These are phyloP conservation scores for Monopis laevigella DNA, from an alignment of 2,888 invertebrate species.

Conservation along the genomic window DNA sequence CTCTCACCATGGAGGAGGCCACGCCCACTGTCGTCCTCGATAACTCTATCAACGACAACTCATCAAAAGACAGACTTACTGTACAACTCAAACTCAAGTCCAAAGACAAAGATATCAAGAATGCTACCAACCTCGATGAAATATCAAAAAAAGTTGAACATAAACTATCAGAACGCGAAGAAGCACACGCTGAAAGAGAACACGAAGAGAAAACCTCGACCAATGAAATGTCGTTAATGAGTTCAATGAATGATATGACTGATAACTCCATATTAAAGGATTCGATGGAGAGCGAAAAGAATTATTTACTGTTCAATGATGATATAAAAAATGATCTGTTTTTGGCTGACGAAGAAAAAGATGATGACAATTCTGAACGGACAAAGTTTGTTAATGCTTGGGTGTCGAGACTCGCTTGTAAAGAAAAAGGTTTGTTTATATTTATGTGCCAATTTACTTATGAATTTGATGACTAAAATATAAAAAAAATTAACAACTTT, in stretches of 20 bases:
- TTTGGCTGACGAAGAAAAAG: slow-evolving; percentile 60
- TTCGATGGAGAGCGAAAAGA: slow-evolving; percentile 59
- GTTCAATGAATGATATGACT: slow-evolving; percentile 58
- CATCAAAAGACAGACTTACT: slow-evolving; percentile 29
- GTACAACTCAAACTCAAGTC: slow-evolving; percentile 41
- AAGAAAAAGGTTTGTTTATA: slow-evolving; percentile 57
- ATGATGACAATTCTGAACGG: slow-evolving; percentile 59
- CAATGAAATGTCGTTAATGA: slow-evolving; percentile 55
- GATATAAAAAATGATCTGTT: slow-evolving; percentile 60
- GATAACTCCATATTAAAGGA: slow-evolving; percentile 58
- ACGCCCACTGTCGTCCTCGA: slow-evolving; percentile 38
- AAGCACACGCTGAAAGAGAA: slow-evolving; percentile 33
- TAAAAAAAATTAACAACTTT: too few relatives aligned
- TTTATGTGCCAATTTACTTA: too few relatives aligned
- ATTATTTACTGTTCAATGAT: slow-evolving; percentile 49
- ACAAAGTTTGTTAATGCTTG: slow-evolving; percentile 61
- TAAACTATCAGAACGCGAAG: slow-evolving; percentile 35
- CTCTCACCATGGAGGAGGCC: slow-evolving; percentile 40
- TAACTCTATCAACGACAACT: slow-evolving; percentile 23
- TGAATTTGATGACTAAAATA: too few relatives aligned
- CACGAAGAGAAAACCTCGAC: slow-evolving; percentile 57
- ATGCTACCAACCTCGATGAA: slow-evolving; percentile 40
- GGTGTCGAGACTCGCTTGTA: slow-evolving; percentile 53
- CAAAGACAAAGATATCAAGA: slow-evolving; percentile 49
- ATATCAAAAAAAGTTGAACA: slow-evolving; percentile 33